These are phyloP conservation scores for Listrodromus nycthemerus DNA, from an alignment of 2,888 invertebrate species.

Conservation along the genomic window DNA sequence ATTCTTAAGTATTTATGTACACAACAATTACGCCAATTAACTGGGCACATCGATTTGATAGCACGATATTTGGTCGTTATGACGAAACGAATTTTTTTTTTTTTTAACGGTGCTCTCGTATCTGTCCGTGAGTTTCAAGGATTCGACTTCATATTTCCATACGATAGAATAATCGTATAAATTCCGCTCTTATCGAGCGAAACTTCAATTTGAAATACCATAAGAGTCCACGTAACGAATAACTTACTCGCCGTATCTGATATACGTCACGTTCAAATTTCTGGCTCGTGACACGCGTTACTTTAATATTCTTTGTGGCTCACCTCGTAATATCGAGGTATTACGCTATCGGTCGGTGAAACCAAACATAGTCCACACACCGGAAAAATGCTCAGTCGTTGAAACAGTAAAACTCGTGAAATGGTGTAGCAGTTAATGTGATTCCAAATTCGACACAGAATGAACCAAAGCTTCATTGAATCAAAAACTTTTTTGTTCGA, in stretches of 20 bases:
- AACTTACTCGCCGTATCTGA: constrained; percentile 67
- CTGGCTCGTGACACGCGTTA: background rate
- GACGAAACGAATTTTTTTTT: background rate
- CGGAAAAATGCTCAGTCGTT: no score
- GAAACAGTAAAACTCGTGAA: no score
- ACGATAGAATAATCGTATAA: constrained; percentile 15
- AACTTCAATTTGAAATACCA: constrained; percentile 17
- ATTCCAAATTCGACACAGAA: no score
- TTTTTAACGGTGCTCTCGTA: no score
- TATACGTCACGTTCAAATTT: constrained; percentile 69
- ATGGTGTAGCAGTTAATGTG: no score
- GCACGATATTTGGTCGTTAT: background rate
- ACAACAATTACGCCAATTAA: constrained; percentile 4
- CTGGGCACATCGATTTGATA: background rate
- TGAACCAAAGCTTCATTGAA: no score
- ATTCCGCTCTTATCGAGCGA: constrained; percentile 19
- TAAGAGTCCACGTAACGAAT: background rate
- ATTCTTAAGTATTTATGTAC: no score
- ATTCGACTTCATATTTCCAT: background rate
- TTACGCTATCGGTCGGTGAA: background rate
- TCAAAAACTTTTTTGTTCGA: no score
- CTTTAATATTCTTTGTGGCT: background rate
- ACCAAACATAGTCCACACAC: background rate
- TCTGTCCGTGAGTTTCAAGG: background rate
- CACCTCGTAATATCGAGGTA: background rate